Evolutionary conservation across 2,113 vertebrate species (phyloP).

Genomic region (Gila orcuttii): DNA sequence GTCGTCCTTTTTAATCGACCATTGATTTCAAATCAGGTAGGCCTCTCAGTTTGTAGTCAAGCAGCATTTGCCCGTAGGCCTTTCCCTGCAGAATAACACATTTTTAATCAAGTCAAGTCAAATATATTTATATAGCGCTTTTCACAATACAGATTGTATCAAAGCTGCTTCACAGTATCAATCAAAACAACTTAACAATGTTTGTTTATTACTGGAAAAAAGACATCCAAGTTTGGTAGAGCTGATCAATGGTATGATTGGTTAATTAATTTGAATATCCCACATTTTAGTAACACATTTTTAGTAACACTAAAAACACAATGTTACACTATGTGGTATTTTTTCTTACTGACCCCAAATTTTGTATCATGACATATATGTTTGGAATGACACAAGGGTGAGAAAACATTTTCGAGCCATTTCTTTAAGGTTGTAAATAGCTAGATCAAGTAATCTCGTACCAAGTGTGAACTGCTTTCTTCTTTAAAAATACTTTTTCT

Average conservation of each 20-base stretch:
- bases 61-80: slow-evolving; percentile 86
- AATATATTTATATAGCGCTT: too few species aligned
- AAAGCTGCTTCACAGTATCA: too few species aligned
- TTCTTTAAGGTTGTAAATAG: not conserved
- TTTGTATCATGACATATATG: too few species aligned
- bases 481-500: not conserved
- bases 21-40: slow-evolving; percentile 86
- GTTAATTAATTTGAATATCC: too few species aligned
- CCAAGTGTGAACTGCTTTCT: not conserved
- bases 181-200: too few species aligned
- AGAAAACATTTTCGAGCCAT: not conserved
- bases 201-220: too few species aligned
- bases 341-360: not conserved
- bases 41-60: slow-evolving; percentile 83
- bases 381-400: not conserved
- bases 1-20: slow-evolving; percentile 70
- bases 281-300: not conserved
- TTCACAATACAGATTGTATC: too few species aligned
- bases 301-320: not conserved
- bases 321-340: not conserved
- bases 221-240: too few species aligned
- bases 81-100: slow-evolving; percentile 76
- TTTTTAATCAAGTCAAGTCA: too few species aligned
- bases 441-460: not conserved
- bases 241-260: too few species aligned